These are phyloP conservation scores for Zalophus californianus DNA, from an alignment of 2,797 vertebrate genomes.

Conservation along the genomic window DNA sequence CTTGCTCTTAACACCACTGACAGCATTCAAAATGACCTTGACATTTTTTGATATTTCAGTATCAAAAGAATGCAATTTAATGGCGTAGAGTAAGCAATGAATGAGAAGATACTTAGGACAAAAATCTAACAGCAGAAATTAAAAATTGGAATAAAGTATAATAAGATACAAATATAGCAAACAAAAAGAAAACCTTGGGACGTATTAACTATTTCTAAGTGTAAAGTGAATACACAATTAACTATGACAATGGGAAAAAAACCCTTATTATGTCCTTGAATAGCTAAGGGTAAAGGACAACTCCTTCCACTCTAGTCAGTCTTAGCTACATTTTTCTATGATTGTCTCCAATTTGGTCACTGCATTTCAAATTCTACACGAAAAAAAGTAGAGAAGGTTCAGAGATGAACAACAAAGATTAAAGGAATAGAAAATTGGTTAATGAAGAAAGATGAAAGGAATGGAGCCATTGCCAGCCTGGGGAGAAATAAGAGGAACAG, in stretches of 20 bases:
- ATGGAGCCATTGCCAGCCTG: neutral
- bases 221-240: constrained; percentile 4
- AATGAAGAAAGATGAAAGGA: constrained; percentile 67
- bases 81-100: constrained; percentile 25
- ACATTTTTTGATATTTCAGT: constrained; percentile 63
- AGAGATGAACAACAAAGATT: constrained; percentile 55
- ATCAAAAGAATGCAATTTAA: constrained; percentile 57
- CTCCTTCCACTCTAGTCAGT: neutral
- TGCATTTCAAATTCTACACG: constrained; percentile 51
- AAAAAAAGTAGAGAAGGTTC: constrained; percentile 36
- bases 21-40: constrained; percentile 45
- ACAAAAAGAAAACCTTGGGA: neutral
- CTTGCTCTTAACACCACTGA: constrained; percentile 45
- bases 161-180: neutral
- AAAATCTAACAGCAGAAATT: constrained; percentile 46
- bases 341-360: neutral
- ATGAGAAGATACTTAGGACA: neutral
- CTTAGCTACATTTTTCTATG: constrained; percentile 15
- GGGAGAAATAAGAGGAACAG: constrained; percentile 32
- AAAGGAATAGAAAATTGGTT: constrained; percentile 58
- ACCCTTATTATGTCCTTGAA: neutral
- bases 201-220: constrained; percentile 41
- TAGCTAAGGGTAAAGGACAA: neutral
- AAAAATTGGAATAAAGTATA: constrained; percentile 4
- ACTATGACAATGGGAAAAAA: neutral